These are phyloP conservation scores for Echeneis naucrates DNA, from an alignment of 2,797 vertebrate genomes.

Conservation along the genomic window DNA sequence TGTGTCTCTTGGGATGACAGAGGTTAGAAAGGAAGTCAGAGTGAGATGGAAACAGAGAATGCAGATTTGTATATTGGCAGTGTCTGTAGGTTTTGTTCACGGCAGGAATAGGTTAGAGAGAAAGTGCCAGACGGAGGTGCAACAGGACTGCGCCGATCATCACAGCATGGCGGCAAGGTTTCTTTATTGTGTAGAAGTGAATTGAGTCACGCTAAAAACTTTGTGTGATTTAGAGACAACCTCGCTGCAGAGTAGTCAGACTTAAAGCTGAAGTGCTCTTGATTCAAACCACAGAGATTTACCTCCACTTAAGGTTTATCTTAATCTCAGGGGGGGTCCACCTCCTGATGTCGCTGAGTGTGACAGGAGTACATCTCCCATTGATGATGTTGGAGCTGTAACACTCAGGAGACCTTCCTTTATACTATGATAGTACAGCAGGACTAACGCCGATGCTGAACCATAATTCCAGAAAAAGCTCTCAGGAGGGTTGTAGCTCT, in stretches of 20 bases:
- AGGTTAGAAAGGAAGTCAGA: not conserved
- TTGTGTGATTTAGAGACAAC: conserved; percentile 21
- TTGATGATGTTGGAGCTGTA: not conserved
- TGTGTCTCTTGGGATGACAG: not conserved
- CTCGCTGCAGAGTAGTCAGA: not conserved
- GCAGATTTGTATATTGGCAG: not conserved
- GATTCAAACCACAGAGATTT: conserved; percentile 2
- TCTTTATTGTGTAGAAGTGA: conserved; percentile 15
- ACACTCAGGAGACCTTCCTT: not conserved
- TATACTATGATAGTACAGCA: not conserved
- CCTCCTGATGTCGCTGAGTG: not conserved
- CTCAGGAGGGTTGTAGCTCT: not conserved
- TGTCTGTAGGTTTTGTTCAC: not conserved
- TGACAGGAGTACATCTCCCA: not conserved
- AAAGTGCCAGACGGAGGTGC: not conserved
- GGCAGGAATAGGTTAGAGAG: conserved; percentile 22
- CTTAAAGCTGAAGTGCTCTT: not conserved
- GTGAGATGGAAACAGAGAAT: not conserved
- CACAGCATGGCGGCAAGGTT: not conserved
- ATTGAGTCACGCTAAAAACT: conserved; percentile 21
- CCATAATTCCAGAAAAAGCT: not conserved
- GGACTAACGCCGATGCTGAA: not conserved
- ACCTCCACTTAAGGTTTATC: not conserved
- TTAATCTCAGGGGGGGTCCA: not conserved
- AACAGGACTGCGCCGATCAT: not conserved